Evolutionary conservation across 2,113 vertebrate genomes (phyloP), one percentile per base, ranked within the genome.

Genomic region (Macquaria australasica): DNA sequence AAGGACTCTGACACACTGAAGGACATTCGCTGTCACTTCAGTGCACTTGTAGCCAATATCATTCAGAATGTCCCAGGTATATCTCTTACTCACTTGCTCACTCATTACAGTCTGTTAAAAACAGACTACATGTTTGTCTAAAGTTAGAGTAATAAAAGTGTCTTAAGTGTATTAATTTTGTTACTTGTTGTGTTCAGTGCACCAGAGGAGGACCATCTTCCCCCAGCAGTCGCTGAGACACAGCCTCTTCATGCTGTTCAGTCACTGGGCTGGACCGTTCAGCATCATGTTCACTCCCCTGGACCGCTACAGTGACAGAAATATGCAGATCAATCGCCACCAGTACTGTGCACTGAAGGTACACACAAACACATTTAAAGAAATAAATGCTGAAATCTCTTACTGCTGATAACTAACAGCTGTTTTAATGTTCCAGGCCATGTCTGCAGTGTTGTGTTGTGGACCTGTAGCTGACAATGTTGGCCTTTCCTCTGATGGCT

Each of bases 261-360:
- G 98, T 94, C 98, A 99, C 89, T 99, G 98, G 98, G 98, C 98
- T 2, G 98, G 98, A 12, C 98, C 98, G 86, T 99, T 99, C 76
- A 99, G 98, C 95, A 99, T 99, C 93, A 99, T 99, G 98, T 99
- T 99, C 95, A 99, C 98, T 6, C 98, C 98, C 1, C 91, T 99
- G 87, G 98, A 99, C 94, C 97, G 98, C 95, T 99, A 99, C 96
- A 99, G 98, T 81, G 98, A 99, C 87, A 96, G 98, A 84, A 99
- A 99, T 93, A 98, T 98, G 97, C 96, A 98, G 92, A 99, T 99
- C 93, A 99, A 99, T 93, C 96, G 98, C 76, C 98, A 99, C 88
- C 98, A 99, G 67, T 99, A 99, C 96, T 99, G 98, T 94, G 98
- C 98, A 37, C 95, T 99, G 75, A 99, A 99, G 98, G 98, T 99